Percentiles rank a stretch among this genome's conserved stretches.
Evolutionary conservation across 2,113 vertebrate genomes (phyloP).

Genomic region (Atractosteus spatula): DNA sequence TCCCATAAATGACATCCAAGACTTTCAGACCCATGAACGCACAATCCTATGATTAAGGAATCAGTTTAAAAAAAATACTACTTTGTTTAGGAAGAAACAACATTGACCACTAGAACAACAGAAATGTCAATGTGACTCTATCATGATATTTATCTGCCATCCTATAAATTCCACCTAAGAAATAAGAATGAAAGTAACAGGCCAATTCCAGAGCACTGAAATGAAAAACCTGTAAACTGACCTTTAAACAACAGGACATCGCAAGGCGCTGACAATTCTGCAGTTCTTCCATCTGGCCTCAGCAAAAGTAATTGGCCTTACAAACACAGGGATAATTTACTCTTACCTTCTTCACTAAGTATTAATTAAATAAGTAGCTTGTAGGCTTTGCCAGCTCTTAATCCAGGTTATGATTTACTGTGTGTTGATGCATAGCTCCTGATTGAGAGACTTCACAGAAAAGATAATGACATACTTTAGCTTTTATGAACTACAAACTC

Average conservation of each 20-base stretch:
- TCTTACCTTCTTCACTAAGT: conserved; percentile 1
- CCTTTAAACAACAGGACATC: background rate
- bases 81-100: no score
- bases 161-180: no score
- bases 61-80: no score
- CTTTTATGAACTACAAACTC: background rate
- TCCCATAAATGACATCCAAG: no score
- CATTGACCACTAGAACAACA: no score
- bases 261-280: background rate
- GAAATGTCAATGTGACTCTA: no score
- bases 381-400: background rate
- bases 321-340: conserved; percentile 10
- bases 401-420: background rate
- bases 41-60: no score
- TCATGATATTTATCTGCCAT: no score
- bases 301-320: background rate
- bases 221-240: background rate
- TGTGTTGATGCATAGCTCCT: background rate
- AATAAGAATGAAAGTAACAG: background rate
- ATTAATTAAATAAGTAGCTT: conserved; percentile 3
- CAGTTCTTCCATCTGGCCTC: conserved; percentile 9
- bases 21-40: no score
- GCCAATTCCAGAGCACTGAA: background rate
- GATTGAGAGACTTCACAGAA: background rate
- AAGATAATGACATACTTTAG: background rate